phyloP scores from a whole-genome alignment of 2,888 invertebrate genomes.

The Pyrocoelia pectoralis region DNA sequence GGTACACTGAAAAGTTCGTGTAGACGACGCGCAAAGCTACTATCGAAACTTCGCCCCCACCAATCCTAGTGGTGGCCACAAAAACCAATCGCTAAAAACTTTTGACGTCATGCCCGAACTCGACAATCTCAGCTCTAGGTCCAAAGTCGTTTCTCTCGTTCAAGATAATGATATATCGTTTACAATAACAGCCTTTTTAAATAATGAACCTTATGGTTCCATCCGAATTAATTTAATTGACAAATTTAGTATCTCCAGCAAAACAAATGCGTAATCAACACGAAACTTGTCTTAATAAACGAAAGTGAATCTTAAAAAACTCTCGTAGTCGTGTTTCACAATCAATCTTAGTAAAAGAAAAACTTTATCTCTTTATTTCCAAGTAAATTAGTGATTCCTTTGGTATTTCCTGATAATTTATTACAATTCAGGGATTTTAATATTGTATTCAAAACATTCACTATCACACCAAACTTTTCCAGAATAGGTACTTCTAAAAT shows the following conservation, averaged over 20 bases:
- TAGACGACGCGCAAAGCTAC: conserved; percentile 42
- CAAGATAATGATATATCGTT: conserved; percentile 43
- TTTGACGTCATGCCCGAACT: conserved; percentile 32
- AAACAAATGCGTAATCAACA: conserved; percentile 29
- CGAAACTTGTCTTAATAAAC: conserved; percentile 17
- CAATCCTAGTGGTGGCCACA: conserved; percentile 32
- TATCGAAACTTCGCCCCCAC: conserved; percentile 33
- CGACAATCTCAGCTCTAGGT: conserved; percentile 36
- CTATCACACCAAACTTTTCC: conserved; percentile 10
- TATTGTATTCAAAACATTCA: background rate
- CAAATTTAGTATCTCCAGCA: conserved; percentile 19
- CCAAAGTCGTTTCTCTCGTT: conserved; percentile 44
- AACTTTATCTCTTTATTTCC: background rate
- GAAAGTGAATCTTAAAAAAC: conserved; percentile 41
- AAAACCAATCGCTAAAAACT: conserved; percentile 34
- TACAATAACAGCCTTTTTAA: conserved; percentile 37
- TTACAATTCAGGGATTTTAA: background rate
- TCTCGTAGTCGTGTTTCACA: conserved; percentile 14
- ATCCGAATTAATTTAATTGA: conserved; percentile 29
- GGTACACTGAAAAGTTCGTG: conserved; percentile 60
- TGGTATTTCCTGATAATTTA: conserved; percentile 3
- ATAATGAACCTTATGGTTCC: conserved; percentile 39
- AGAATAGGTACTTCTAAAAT: conserved; percentile 7
- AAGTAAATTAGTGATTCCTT: background rate
- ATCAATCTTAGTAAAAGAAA: background rate